These are phyloP conservation scores for Cydia pomonella DNA, from an alignment of 1,140 invertebrate genomes.

Conservation along the genomic window DNA sequence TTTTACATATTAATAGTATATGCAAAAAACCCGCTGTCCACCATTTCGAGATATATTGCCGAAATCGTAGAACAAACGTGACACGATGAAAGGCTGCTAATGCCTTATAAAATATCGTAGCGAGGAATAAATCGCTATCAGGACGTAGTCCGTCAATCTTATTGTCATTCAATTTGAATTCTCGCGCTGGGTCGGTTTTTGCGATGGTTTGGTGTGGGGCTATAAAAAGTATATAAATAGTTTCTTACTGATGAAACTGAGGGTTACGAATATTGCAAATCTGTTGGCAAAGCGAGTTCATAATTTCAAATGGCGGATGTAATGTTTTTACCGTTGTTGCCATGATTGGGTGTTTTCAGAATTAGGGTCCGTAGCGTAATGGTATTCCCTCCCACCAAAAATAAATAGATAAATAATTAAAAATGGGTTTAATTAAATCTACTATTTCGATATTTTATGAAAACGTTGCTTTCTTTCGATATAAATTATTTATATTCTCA, in stretches of 20 bases:
- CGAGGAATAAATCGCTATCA: slow-evolving; percentile 52
- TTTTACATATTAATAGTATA: background rate
- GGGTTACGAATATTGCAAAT: too few relatives aligned
- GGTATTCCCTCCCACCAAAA: too few relatives aligned
- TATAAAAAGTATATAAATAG: slow-evolving; percentile 37
- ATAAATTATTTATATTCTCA: too few relatives aligned
- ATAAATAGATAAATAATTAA: too few relatives aligned
- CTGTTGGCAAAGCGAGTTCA: too few relatives aligned
- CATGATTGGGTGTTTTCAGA: too few relatives aligned
- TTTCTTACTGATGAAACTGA: background rate
- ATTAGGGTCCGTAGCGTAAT: too few relatives aligned
- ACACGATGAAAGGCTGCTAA: slow-evolving; percentile 17
- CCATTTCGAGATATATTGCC: slow-evolving; percentile 13
- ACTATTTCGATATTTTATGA: too few relatives aligned
- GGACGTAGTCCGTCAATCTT: slow-evolving; percentile 69
- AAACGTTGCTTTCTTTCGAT: too few relatives aligned
- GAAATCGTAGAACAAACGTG: slow-evolving; percentile 30
- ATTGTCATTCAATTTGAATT: slow-evolving; percentile 78
- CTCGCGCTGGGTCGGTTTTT: slow-evolving; percentile 68
- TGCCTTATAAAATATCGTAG: slow-evolving; percentile 27
- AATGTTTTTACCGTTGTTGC: too few relatives aligned
- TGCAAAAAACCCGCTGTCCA: slow-evolving; percentile 9
- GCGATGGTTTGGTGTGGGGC: slow-evolving; percentile 42
- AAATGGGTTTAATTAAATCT: too few relatives aligned
- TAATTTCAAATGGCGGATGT: too few relatives aligned